Evolutionary conservation across 2,888 invertebrate species (phyloP).

Genomic region (Amiota mariae): DNA sequence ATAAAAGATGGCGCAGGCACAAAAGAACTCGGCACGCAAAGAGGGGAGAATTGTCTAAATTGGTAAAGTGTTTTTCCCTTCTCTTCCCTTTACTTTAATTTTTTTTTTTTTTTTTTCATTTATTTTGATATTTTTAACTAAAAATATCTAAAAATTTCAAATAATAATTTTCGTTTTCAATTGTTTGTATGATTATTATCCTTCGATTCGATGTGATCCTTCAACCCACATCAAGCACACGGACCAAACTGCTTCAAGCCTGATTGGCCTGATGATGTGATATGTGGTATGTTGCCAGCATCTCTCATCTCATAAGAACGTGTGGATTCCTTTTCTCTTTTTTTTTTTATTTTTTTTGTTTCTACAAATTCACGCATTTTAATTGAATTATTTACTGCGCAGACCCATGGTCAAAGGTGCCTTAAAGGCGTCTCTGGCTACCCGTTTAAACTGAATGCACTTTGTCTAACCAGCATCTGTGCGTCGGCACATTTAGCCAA

Average conservation of each 20-base stretch:
- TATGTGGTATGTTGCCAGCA: constrained; percentile 58
- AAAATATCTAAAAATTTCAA: background rate
- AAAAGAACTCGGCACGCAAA: background rate
- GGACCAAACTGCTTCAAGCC: background rate
- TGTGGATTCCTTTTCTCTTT: background rate
- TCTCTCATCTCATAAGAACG: constrained; percentile 24
- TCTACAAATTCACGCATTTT: constrained; percentile 64
- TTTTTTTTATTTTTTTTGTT: constrained; percentile 37
- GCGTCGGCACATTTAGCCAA: constrained; percentile 23
- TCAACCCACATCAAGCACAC: constrained; percentile 17
- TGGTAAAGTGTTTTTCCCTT: background rate
- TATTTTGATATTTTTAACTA: constrained; percentile 25
- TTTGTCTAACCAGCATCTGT: constrained; percentile 35
- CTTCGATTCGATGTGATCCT: background rate
- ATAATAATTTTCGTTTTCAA: background rate
- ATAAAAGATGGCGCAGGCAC: too few species aligned
- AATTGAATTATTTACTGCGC: constrained; percentile 54
- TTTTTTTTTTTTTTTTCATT: too few species aligned
- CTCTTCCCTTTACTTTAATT: background rate
- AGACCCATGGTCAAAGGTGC: constrained; percentile 35
- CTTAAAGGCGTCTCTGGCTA: constrained; percentile 32
- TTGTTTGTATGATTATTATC: constrained; percentile 2
- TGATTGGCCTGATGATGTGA: constrained; percentile 48
- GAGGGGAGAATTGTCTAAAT: background rate
- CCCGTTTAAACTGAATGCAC: constrained; percentile 3